Evolutionary conservation across 2,113 vertebrate genomes (phyloP), one percentile per base, ranked within the genome.

Genomic region (Typhlomys cinereus): DNA sequence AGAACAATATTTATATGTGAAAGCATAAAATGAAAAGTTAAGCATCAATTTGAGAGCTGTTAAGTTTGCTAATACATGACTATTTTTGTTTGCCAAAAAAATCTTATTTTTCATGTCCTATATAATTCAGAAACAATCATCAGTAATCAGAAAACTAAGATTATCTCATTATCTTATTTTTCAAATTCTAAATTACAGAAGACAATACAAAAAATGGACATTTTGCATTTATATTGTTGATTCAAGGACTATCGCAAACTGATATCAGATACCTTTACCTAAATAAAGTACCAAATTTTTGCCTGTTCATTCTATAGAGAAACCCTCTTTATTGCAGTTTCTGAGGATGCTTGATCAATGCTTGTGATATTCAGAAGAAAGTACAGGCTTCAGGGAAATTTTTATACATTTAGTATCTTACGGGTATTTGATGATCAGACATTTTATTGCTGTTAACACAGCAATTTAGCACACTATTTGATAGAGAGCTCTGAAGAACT

Each of bases 11-110:
- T 90, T 81, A 10, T 67, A 23, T 83, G 61, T 54, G 36, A 90
- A 41, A 93, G 41, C 7, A 90, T 50, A 70, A 94, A 86, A 75
- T 75, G 59, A 83, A 39, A 87, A 83, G 80, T n/a, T 90, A 95
- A 89, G 46, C 18, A 86, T 75, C 44, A 66, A 62, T 73, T 84
- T 76, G 23, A 61, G 83, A 8, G 15, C 59, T 67, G 8, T 23
- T 67, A 94, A 50, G 21, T 57, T 46, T 64, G 27, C 85, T 85
- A 62, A 83, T 79, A 52, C 59, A 4, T 52, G 12, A 54, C 50
- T 83, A 25, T 34, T 88, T 44, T 88, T 85, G 76, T 27, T 25
- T 39, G 9, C 4, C 23, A 88, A 50, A 88, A 15, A 79, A 90
- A 83, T 20, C 6, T 88, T 46, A 86, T 85, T 93, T 84, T 94